phyloP scores from a whole-genome alignment of 2,113 vertebrate species.

The Mastomys coucha region DNA sequence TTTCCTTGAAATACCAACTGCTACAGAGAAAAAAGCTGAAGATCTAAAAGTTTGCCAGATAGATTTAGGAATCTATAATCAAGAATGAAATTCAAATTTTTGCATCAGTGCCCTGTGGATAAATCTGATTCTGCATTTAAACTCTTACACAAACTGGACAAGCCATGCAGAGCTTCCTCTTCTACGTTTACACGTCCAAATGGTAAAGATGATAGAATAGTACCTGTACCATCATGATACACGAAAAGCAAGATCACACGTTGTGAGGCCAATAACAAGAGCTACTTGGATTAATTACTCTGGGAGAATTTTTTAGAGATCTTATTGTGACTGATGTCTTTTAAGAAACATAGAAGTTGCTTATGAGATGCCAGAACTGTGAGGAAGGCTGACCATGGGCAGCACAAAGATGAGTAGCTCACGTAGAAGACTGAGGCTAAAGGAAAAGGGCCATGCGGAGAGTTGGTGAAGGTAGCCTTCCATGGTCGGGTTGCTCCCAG shows the following conservation, averaged over 20 bases:
- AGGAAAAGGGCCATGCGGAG: neutral
- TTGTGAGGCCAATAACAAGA: neutral
- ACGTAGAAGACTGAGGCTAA: neutral
- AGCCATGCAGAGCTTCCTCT: neutral
- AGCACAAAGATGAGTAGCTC: too few relatives aligned
- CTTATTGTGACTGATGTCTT: neutral
- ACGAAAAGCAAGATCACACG: neutral
- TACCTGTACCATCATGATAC: neutral
- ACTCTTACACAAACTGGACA: neutral
- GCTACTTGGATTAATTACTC: neutral
- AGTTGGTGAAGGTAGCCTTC: neutral
- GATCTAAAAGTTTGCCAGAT: neutral
- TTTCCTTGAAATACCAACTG: neutral
- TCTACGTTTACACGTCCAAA: neutral
- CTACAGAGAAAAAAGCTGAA: neutral
- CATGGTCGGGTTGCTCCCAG: neutral
- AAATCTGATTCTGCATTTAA: neutral
- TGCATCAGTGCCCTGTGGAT: neutral
- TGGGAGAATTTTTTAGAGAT: neutral
- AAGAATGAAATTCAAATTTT: conserved; percentile 47
- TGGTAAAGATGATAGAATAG: neutral
- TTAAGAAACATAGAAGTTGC: neutral
- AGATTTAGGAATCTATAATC: neutral
- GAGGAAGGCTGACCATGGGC: neutral
- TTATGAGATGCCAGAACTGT: neutral